Percentiles rank a stretch among this genome's conserved stretches.
These are phyloP conservation scores for Atrina japonica DNA, from an alignment of 2,888 invertebrate genomes.

Conservation along the genomic window DNA sequence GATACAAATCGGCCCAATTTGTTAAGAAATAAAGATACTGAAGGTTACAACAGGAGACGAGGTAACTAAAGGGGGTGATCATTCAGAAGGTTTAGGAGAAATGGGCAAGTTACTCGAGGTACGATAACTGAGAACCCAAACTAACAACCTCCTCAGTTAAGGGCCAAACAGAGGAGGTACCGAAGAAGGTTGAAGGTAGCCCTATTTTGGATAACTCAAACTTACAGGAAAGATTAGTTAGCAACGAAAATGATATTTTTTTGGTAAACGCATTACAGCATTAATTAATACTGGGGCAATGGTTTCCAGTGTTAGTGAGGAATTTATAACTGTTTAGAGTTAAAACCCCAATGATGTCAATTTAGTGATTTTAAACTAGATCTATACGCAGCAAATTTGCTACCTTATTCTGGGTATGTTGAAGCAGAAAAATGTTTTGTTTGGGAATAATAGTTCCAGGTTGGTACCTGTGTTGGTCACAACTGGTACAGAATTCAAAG, in stretches of 20 bases:
- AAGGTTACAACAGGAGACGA: not conserved
- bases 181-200: not conserved
- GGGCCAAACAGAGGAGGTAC: not conserved
- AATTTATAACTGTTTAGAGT: not conserved
- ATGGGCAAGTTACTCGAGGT: too few species aligned
- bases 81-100: too few species aligned
- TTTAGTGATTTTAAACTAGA: not conserved
- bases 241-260: not conserved
- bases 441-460: too few species aligned
- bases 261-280: not conserved
- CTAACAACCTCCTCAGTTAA: too few species aligned
- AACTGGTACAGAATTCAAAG: too few species aligned
- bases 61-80: too few species aligned
- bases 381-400: not conserved
- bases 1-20: too few species aligned
- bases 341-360: not conserved
- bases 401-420: slow-evolving; percentile 12
- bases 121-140: too few species aligned
- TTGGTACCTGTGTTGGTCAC: too few species aligned
- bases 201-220: not conserved
- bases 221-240: not conserved
- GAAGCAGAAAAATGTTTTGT: not conserved
- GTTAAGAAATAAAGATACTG: too few species aligned
- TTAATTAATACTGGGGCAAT: slow-evolving; percentile 6
- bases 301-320: not conserved